Percentiles rank a stretch among this genome's conserved stretches.
Conservation (phyloP, 2,797 vertebrate species). For the Diglossa cyanea region DNA sequence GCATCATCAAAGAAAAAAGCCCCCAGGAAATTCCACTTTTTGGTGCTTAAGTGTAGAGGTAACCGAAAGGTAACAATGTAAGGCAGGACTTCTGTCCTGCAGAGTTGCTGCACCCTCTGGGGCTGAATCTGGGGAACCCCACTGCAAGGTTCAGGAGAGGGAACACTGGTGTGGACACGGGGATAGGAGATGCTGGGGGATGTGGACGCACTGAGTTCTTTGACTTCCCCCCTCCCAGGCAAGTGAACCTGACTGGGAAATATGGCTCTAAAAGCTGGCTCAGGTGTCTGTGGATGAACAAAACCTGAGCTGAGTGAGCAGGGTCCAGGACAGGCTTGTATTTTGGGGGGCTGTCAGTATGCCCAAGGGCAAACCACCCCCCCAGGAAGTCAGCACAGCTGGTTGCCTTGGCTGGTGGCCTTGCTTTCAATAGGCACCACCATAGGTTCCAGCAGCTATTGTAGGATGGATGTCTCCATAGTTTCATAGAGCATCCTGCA, state of each 20-base stretch:
- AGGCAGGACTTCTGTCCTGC: not conserved
- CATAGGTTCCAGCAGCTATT: not conserved
- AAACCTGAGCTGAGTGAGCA: not conserved
- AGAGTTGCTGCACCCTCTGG: not conserved
- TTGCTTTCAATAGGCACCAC: not conserved
- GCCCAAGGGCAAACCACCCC: not conserved
- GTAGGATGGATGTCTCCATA: not conserved
- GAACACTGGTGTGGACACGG: rapidly evolving
- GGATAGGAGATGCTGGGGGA: not conserved
- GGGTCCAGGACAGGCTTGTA: not conserved
- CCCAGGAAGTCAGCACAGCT: not conserved
- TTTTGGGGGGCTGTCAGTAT: not conserved
- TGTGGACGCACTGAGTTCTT: not conserved
- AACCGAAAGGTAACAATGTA: not conserved
- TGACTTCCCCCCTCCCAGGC: not conserved
- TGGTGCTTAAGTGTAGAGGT: not conserved
- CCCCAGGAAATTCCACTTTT: not conserved
- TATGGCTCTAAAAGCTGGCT: not conserved
- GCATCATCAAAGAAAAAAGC: not conserved
- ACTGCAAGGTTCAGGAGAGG: not conserved
- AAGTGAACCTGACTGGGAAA: not conserved
- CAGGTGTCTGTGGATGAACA: not conserved
- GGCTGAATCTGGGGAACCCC: not conserved
- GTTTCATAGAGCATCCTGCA: not conserved
- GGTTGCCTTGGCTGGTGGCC: not conserved